Conservation (phyloP, 2,888 invertebrate genomes). For the Chironomus tentans region DNA sequence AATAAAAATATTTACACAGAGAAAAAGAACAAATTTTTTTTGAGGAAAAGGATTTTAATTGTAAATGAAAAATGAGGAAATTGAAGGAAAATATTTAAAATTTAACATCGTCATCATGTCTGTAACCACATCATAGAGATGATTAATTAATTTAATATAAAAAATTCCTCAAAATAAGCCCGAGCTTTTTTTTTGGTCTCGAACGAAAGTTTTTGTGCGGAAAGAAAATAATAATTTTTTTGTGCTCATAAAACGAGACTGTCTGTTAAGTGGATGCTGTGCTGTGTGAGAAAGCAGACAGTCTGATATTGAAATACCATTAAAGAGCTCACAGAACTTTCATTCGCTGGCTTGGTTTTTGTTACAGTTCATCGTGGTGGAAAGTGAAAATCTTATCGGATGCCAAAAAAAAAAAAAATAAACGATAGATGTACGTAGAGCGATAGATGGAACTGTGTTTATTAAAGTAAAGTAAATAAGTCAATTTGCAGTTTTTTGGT, state of each 20-base stretch:
- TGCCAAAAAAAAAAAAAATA: neutral
- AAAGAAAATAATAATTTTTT: neutral
- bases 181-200: neutral
- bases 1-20: neutral
- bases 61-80: too few relatives aligned
- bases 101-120: too few relatives aligned
- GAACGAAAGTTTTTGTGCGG: neutral
- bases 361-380: neutral
- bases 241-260: neutral
- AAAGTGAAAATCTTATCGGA: neutral
- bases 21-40: neutral
- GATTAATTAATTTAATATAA: too few relatives aligned
- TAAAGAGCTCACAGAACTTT: neutral
- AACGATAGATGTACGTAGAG: neutral
- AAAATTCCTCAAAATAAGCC: too few relatives aligned
- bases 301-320: conserved; percentile 12
- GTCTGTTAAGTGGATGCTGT: too few relatives aligned
- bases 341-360: neutral
- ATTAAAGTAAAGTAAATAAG: too few relatives aligned
- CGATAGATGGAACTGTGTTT: neutral
- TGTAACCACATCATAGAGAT: too few relatives aligned
- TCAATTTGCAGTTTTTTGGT: too few relatives aligned
- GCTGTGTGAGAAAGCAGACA: neutral
- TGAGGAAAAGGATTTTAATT: neutral
- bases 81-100: too few relatives aligned